Base-by-base conservation (phyloP, 2,113 vertebrate species). In the Apteryx owenii region DNA sequence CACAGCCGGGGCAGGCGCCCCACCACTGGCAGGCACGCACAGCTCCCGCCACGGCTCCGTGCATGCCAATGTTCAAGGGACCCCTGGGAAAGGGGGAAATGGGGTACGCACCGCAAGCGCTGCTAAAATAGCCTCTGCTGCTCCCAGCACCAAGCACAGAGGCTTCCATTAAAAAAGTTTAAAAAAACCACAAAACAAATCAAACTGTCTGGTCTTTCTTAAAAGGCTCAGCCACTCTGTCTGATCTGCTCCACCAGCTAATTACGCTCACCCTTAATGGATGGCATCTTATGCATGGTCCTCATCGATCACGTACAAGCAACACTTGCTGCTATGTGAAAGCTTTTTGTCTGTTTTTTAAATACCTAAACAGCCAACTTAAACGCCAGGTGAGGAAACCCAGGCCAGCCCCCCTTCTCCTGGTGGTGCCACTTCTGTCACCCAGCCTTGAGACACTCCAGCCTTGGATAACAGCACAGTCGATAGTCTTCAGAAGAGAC, bases 21-120 rank as follows among this genome's bases (percentile, higher is more conserved):
- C 46, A 48, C 18, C 46, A 19, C 7, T 7, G 18, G 46, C 46
- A 33, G 66, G 66, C 7, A 5, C 0, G 8, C 17, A 65, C 83
- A 66, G 85, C 38, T n/a, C 66, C 50, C 77, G 44, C 26, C 64
- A 12, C 0, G 1, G 90, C 73, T 53, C 16, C 31, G 71, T 33
- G 46, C 1, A 0, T 9, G 1, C 18, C 88, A 38, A 1, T 0
- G 4, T 10, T 38, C 62, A 5, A 21, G 31, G n/a, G 16, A 70
- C 20, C 29, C 4, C 9, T 2, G 48, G 44, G 60, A 28, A 26
- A 12, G 3, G 0, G 9, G 29, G 42, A 12, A 85, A 68, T 42
- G 48, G 64, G 31, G 31, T 3, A 56, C 1, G 1, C 6, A 23
- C 68, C 66, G 61, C 85, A 68, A 20, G 56, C 1, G 2, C 56